Base-by-base conservation (phyloP, 2,113 vertebrate genomes). In the Rhinoderma darwinii region DNA sequence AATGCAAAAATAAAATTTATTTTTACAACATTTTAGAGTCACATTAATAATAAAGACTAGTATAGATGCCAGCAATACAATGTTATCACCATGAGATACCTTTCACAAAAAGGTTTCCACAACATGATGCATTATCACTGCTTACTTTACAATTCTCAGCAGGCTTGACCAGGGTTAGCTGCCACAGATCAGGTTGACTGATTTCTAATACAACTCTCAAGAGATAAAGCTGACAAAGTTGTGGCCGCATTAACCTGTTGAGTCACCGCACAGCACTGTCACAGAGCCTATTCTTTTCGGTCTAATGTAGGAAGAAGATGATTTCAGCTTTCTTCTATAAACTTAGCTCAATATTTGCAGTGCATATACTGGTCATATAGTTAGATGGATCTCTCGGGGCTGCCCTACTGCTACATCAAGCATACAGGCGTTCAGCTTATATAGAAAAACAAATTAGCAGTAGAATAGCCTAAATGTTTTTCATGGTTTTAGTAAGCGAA, bases 161-260 rank as follows among this genome's bases (percentile, higher is more conserved):
- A 84, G 27, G 35, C 50, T 59, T 43, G 32, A 88, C 35, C 11
- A 84, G 84, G 88, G 59, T 72, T 43, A 84, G 78, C 70, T 75
- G 70, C 70, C 70, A 30, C n/a, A 61, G 68, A 25, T 82, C 73
- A 47, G 51, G 79, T 63, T 87, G 56, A 82, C 30, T 74, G 78
- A 82, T 74, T 54, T 81, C 66, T 43, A 86, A 86, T 86, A 86
- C 44, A 63, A 81, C 20, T 41, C 76, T 81, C 73, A 50, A 51
- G 68, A 54, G 82, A 68, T 68, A 39, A 70, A 68, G 81, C 63
- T 68, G 81, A 70, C 61, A 83, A 51, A 68, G 47, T 41, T 4
- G 41, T 44, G 70, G 81, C 41, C 14, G 18, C 25, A 82, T 79
- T 56, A 56, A 79, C 50, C 54, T 63, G 78, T 63, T 59, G 51